These are phyloP conservation scores for Ophion costatus DNA, from an alignment of 2,888 invertebrate species.

Conservation along the genomic window DNA sequence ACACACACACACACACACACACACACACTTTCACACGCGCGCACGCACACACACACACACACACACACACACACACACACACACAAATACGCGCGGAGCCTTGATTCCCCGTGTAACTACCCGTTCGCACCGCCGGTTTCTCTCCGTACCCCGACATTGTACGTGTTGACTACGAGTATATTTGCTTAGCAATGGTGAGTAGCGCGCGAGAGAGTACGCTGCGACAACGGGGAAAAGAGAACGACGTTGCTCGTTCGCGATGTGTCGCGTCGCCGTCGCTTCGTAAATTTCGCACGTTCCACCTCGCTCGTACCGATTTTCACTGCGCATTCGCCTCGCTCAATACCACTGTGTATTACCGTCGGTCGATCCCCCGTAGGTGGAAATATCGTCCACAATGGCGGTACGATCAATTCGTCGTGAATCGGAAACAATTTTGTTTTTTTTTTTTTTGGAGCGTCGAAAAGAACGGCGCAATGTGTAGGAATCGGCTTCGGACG, in stretches of 20 bases:
- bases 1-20: too few relatives aligned
- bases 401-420: neutral
- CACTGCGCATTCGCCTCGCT: neutral
- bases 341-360: neutral
- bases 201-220: conserved; percentile 46
- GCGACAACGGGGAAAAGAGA: conserved; percentile 25
- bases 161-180: conserved; percentile 76
- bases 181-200: conserved; percentile 81
- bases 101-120: conserved; percentile 47
- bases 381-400: neutral
- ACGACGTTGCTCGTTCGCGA: conserved; percentile 49
- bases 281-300: neutral
- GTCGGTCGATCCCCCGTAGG: neutral
- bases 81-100: conserved; percentile 49
- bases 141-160: conserved; percentile 66
- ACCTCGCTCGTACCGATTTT: conserved; percentile 21
- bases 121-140: conserved; percentile 57
- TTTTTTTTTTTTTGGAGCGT: too few relatives aligned
- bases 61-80: too few relatives aligned
- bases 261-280: conserved; percentile 45
- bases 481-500: too few relatives aligned
- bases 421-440: too few relatives aligned
- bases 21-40: too few relatives aligned
- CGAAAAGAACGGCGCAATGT: too few relatives aligned
- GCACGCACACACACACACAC: too few relatives aligned